Evolutionary conservation across 1,140 invertebrate genomes (phyloP), one percentile per base, ranked within the genome.

Genomic region (Bilobella aurantiaca): DNA sequence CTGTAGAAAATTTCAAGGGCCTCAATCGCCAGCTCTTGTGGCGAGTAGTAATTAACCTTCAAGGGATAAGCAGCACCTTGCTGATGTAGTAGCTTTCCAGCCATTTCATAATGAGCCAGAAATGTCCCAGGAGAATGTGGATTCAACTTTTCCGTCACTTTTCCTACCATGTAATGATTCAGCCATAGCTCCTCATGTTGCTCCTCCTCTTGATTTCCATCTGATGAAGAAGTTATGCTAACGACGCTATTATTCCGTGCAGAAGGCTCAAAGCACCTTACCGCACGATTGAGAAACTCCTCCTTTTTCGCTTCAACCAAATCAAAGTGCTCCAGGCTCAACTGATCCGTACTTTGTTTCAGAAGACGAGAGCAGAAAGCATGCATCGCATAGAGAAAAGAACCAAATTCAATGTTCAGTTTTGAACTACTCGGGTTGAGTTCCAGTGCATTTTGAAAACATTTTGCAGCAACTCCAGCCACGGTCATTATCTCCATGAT

Each of bases 151-250:
- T 94, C 90, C 0, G 85, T 81, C 56, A 94, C 87, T 83, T 97
- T 96, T 0, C 89, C 93, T 25, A 95, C 79, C 87, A 96, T 93
- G 74, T 95, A 96, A 74, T 91, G 88, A 74, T 89, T 85, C 16
- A 94, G 78, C 93, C 93, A 97, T 56, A 84, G 78, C 74, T 93
- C 90, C 74, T 91, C 32, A 3, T 62, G 81, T 60, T 83, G 81
- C 18, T 80, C 79, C 64, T 80, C 81, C 42, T 83, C 82, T n/a
- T 78, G 76, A 57, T 78, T 77, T 62, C 29, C 30, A 25, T 62
- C 31, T 3, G 59, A 30, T 3, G 37, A 14, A 3, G 32, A 8
- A 42, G 37, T 42, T 8, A 42, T 42, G 37, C 8, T 42, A n/a
- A n/a, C n/a, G 37, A 8, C 49, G 12, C 14, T 53, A 23, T 5